Conservation (phyloP, 1,140 invertebrate genomes). For the Megalonaias nervosa region DNA sequence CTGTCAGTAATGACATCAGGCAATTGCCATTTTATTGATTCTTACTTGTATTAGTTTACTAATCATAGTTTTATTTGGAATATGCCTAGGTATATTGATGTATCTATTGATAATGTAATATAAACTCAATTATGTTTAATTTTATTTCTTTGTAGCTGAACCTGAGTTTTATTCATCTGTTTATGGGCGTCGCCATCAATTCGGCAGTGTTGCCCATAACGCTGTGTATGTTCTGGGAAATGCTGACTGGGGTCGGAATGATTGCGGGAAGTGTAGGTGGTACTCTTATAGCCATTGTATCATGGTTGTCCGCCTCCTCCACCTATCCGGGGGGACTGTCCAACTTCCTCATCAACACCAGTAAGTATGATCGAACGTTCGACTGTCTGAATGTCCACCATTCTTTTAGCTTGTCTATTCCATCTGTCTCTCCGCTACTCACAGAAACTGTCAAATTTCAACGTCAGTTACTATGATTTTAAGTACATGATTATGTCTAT, state of each 20-base stretch:
- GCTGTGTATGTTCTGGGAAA: slow-evolving; percentile 70
- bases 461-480: too few relatives aligned
- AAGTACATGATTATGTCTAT: background rate
- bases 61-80: too few relatives aligned
- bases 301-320: slow-evolving; percentile 68
- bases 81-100: too few relatives aligned
- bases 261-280: slow-evolving; percentile 66
- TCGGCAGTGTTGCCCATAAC: slow-evolving; percentile 71
- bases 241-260: slow-evolving; percentile 67
- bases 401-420: slow-evolving; percentile 46
- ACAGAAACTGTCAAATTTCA: background rate
- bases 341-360: slow-evolving; percentile 67
- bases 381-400: background rate
- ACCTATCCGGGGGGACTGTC: slow-evolving; percentile 62
- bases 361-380: slow-evolving; percentile 31
- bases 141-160: slow-evolving; percentile 54
- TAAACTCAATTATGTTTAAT: too few relatives aligned
- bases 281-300: slow-evolving; percentile 59
- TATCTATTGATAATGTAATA: too few relatives aligned
- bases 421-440: background rate
- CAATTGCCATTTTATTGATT: too few relatives aligned
- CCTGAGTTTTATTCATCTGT: slow-evolving; percentile 69
- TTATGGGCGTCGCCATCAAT: slow-evolving; percentile 72
- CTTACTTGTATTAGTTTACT: too few relatives aligned
- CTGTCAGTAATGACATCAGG: too few relatives aligned